A percentile compares a stretch with the other conserved stretches of the same genome.
These are phyloP conservation scores for Gavialis gangeticus DNA, from an alignment of 2,113 vertebrate species.

Conservation along the genomic window DNA sequence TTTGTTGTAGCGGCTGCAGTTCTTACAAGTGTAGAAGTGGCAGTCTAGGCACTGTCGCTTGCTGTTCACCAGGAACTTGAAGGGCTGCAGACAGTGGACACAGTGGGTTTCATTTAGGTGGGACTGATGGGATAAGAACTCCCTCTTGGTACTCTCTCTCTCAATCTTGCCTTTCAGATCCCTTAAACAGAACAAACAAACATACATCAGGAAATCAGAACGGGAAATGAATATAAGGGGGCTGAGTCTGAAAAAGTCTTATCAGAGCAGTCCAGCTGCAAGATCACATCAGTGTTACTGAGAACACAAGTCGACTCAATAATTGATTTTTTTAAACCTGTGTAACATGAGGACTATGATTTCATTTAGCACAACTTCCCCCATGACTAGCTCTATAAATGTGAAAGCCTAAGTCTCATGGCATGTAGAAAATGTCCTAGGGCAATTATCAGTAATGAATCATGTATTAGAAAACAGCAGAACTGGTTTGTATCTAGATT, in stretches of 20 bases:
- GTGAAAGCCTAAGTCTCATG: neutral
- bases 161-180: conserved; percentile 87
- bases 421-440: conserved; percentile 38
- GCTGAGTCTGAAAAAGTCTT: neutral
- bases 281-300: no score
- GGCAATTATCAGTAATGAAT: conserved; percentile 20
- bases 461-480: neutral
- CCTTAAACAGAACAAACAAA: conserved; percentile 64
- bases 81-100: conserved; percentile 90
- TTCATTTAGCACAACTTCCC: neutral
- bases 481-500: neutral
- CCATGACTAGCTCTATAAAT: neutral
- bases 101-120: conserved; percentile 87
- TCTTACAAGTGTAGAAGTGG: conserved; percentile 83
- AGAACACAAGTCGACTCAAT: no score
- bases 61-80: conserved; percentile 88
- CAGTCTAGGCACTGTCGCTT: conserved; percentile 89
- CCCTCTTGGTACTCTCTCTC: conserved; percentile 87
- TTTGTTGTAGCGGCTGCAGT: conserved; percentile 87
- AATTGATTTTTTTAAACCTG: neutral
- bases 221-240: fast-evolving
- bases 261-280: no score
- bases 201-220: neutral
- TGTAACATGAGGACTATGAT: no score
- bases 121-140: conserved; percentile 80